A percentile compares a stretch with the other conserved stretches of the same genome.
Evolutionary conservation across 1,140 invertebrate genomes (phyloP).

Genomic region (Drosophila miranda): DNA sequence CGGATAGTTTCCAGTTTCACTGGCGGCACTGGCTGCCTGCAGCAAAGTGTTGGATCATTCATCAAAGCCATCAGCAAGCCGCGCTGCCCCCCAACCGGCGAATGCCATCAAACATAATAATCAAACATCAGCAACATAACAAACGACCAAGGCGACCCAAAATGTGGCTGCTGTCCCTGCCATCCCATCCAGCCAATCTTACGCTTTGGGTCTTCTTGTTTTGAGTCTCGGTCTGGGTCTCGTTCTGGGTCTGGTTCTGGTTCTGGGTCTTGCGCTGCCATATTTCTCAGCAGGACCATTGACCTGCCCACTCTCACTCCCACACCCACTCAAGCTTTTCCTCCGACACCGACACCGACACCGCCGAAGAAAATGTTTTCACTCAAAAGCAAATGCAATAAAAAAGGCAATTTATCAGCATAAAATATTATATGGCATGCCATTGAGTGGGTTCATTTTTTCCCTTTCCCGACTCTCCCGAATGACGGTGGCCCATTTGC

Average conservation of each 20-base stretch:
- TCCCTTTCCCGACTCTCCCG: background rate
- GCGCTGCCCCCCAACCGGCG: constrained; percentile 23
- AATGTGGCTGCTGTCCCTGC: constrained; percentile 52
- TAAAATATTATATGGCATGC: constrained; percentile 81
- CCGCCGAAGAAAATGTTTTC: constrained; percentile 73
- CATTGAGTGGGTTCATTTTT: constrained; percentile 77
- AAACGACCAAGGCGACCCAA: constrained; percentile 71
- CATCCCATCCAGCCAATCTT: constrained; percentile 21
- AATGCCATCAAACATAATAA: constrained; percentile 80
- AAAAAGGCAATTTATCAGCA: constrained; percentile 80
- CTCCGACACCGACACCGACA: background rate
- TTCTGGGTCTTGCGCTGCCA: constrained; percentile 32
- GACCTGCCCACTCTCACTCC: constrained; percentile 48
- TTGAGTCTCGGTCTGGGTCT: constrained; percentile 15
- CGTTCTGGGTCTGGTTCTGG: constrained; percentile 8
- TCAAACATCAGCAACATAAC: constrained; percentile 80
- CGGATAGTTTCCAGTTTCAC: constrained; percentile 23
- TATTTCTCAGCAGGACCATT: constrained; percentile 68
- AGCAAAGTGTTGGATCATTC: constrained; percentile 71
- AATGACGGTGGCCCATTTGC: constrained; percentile 60
- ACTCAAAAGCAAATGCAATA: constrained; percentile 81
- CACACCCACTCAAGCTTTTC: too few relatives aligned
- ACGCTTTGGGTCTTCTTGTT: constrained; percentile 21
- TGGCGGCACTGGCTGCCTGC: constrained; percentile 31
- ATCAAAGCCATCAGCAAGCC: constrained; percentile 54